Conservation (phyloP, 2,113 vertebrate genomes). For the Petrocephalus microphthalmus region DNA sequence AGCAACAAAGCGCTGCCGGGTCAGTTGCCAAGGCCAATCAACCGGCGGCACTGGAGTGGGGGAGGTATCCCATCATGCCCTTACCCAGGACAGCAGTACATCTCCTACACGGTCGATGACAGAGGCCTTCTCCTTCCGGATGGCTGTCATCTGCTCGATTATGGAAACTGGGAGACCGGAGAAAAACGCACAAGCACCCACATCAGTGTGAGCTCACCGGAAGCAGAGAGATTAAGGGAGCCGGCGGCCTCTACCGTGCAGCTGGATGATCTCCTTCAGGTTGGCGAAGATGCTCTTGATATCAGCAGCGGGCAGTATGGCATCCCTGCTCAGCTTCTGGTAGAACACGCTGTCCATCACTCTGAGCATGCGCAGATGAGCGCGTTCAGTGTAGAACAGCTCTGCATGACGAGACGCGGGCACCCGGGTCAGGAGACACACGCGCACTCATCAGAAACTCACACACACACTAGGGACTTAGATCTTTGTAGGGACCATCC, state of each 20-base stretch:
- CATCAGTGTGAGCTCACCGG: not conserved
- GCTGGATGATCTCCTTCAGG: conserved; percentile 87
- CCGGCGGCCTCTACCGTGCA: conserved; percentile 66
- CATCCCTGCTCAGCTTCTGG: conserved; percentile 77
- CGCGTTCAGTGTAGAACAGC: conserved; percentile 86
- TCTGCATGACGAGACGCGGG: conserved; percentile 55
- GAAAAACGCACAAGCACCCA: not conserved
- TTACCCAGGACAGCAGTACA: conserved; percentile 87
- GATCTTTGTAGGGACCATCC: not conserved
- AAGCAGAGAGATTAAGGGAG: not conserved
- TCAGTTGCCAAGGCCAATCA: not conserved
- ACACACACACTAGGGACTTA: not conserved
- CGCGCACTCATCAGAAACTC: not conserved
- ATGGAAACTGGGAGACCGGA: conserved; percentile 62
- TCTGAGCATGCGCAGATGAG: conserved; percentile 81
- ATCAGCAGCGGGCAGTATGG: conserved; percentile 73
- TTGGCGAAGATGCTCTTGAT: conserved; percentile 85
- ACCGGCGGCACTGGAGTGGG: not conserved
- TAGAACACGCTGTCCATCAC: conserved; percentile 88
- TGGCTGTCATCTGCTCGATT: conserved; percentile 83
- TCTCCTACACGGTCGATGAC: conserved; percentile 89
- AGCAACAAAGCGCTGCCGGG: conserved; percentile 26
- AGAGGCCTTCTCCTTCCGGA: conserved; percentile 80
- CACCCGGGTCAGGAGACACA: not conserved
- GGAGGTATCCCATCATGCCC: conserved; percentile 20